Evolutionary conservation across 2,113 vertebrate genomes (phyloP).

Genomic region (Zosterops japonicus): DNA sequence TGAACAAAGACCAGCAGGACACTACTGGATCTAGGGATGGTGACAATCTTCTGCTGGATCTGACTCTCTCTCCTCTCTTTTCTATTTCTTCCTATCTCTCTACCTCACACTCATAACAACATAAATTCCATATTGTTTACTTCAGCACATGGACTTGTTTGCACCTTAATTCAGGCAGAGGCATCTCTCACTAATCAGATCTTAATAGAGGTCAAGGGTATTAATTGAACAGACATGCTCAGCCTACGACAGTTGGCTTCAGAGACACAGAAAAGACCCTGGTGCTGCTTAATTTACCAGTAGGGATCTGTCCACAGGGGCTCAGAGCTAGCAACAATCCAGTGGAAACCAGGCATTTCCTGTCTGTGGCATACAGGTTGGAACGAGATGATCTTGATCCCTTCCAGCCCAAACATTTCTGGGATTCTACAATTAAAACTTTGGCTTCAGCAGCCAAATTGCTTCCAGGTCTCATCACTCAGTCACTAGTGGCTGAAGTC

Average conservation of each 20-base stretch:
- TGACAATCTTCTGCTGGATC: neutral
- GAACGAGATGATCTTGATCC: neutral
- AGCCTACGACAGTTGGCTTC: fast-evolving
- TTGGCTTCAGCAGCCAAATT: neutral
- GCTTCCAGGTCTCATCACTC: neutral
- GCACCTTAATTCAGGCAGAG: neutral
- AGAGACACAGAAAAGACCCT: neutral
- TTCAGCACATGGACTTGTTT: neutral
- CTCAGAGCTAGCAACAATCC: neutral
- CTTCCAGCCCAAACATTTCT: neutral
- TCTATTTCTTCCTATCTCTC: neutral
- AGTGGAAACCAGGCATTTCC: neutral
- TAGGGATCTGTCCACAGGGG: fast-evolving
- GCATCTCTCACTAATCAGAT: neutral
- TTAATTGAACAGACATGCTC: fast-evolving
- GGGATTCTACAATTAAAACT: neutral
- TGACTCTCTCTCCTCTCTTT: neutral
- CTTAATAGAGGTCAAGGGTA: neutral
- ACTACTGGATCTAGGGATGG: fast-evolving
- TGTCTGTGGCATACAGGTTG: too few species aligned
- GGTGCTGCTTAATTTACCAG: fast-evolving
- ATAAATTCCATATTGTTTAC: neutral
- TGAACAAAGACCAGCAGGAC: neutral
- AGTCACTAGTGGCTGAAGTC: neutral
- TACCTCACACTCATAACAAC: neutral